These are phyloP conservation scores for Rhingia rostrata DNA, from an alignment of 2,888 invertebrate genomes.

Conservation along the genomic window DNA sequence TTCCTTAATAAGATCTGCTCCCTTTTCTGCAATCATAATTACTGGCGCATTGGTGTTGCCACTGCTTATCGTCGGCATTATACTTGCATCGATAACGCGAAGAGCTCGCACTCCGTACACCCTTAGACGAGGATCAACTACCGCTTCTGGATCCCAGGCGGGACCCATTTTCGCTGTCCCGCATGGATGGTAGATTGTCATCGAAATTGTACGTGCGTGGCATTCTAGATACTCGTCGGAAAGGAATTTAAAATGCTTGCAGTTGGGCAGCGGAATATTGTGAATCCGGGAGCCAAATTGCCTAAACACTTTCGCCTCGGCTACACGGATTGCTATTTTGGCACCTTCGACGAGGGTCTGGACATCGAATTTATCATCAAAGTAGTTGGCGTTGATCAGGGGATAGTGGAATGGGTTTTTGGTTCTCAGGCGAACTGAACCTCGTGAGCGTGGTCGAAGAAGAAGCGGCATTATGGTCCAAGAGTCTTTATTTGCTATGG, in stretches of 20 bases:
- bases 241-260: conserved; percentile 88
- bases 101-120: conserved; percentile 91
- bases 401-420: conserved; percentile 94
- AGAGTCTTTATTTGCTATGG: conserved; percentile 88
- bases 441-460: conserved; percentile 90
- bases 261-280: conserved; percentile 90
- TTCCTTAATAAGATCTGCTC: conserved; percentile 92
- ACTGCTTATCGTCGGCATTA: conserved; percentile 94
- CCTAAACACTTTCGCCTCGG: conserved; percentile 90
- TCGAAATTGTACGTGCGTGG: conserved; percentile 92
- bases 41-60: conserved; percentile 96
- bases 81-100: conserved; percentile 92
- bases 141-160: conserved; percentile 89
- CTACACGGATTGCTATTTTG: conserved; percentile 89
- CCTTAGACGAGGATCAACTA: conserved; percentile 90
- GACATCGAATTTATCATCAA: conserved; percentile 91
- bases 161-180: conserved; percentile 96
- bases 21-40: conserved; percentile 96
- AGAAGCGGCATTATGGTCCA: conserved; percentile 95
- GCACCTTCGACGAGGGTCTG: conserved; percentile 92
- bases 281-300: conserved; percentile 91
- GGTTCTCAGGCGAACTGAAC: conserved; percentile 89
- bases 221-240: conserved; percentile 94
- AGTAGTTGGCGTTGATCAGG: conserved; percentile 95
- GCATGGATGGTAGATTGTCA: conserved; percentile 95